Conservation (phyloP, 2,113 vertebrate species). For the Pristiophorus japonicus region DNA sequence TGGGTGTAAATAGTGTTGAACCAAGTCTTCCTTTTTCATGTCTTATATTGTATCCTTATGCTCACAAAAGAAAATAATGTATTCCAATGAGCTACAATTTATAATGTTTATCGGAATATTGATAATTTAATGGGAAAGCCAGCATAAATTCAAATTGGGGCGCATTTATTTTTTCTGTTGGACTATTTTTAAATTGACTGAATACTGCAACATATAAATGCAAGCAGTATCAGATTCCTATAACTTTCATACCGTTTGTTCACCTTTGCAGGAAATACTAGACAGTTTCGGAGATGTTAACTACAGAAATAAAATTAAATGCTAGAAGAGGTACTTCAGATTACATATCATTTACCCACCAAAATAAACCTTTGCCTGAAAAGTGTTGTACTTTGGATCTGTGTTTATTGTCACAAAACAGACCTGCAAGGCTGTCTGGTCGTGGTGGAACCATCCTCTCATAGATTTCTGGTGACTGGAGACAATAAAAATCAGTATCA, state of each 20-base stretch:
- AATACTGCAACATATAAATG: neutral
- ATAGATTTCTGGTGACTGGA: constrained; percentile 79
- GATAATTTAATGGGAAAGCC: neutral
- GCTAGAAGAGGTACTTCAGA: neutral
- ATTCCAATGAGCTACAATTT: neutral
- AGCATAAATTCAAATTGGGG: neutral
- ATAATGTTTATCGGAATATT: neutral
- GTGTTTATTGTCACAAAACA: constrained; percentile 42
- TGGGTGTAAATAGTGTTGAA: neutral
- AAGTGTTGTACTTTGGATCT: neutral
- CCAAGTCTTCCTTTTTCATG: neutral
- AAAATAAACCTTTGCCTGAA: constrained; percentile 21
- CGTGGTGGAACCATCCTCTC: constrained; percentile 86
- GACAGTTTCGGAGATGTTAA: neutral
- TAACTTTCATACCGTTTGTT: neutral
- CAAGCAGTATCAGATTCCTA: neutral
- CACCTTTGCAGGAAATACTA: neutral
- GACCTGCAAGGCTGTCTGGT: constrained; percentile 87
- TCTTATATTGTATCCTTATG: neutral
- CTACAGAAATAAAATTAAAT: neutral
- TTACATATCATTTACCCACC: neutral
- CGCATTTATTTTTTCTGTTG: neutral
- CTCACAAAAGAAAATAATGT: neutral
- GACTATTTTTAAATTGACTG: neutral
- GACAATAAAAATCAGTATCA: constrained; percentile 69